These are phyloP conservation scores for Chionodraco myersi DNA, from an alignment of 2,113 vertebrate species.

Conservation along the genomic window DNA sequence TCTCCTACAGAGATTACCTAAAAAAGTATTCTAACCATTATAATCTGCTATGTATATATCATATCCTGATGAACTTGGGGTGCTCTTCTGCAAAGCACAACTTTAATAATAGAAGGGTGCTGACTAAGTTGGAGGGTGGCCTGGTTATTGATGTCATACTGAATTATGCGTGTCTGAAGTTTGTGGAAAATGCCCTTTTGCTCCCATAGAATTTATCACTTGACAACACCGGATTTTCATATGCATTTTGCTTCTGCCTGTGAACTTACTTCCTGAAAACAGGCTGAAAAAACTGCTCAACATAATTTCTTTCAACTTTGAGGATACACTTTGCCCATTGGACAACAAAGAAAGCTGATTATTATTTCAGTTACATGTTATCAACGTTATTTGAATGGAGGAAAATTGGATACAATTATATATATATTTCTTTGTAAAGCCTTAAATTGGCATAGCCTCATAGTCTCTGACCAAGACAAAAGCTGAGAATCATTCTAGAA, in stretches of 20 bases:
- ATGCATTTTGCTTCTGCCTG: background rate
- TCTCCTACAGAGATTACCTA: background rate
- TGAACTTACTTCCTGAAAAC: conserved; percentile 2
- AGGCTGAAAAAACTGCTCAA: background rate
- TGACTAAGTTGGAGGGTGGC: conserved; percentile 49
- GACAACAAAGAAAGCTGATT: background rate
- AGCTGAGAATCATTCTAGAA: background rate
- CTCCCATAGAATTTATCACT: conserved; percentile 51
- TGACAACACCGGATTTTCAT: conserved; percentile 37
- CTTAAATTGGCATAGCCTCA: too few relatives aligned
- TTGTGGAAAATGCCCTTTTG: conserved; percentile 54
- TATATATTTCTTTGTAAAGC: too few relatives aligned
- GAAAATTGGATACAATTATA: background rate
- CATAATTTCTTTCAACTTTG: too few relatives aligned
- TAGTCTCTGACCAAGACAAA: background rate
- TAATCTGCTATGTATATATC: conserved; percentile 13
- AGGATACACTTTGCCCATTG: too few relatives aligned
- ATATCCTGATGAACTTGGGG: conserved; percentile 43
- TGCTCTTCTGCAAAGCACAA: conserved; percentile 42
- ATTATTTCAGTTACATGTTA: background rate
- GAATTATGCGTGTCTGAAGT: conserved; percentile 70
- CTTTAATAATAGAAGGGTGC: conserved; percentile 63
- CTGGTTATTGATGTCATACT: conserved; percentile 56
- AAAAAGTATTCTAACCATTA: background rate
- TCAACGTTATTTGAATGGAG: background rate